Base-by-base conservation (phyloP, 2,888 invertebrate genomes). In the Apocheima hispidaria region DNA sequence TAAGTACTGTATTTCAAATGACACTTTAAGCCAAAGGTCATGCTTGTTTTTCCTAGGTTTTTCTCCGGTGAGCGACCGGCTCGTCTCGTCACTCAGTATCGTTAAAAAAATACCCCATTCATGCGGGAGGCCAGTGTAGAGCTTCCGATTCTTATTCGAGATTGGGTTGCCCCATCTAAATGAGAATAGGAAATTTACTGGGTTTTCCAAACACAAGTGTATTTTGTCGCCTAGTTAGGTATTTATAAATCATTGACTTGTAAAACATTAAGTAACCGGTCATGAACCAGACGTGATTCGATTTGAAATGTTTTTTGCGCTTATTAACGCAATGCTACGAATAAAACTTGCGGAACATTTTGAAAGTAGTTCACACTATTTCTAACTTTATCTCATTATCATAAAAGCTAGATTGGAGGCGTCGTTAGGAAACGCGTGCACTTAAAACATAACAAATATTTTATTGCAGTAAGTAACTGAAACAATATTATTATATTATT, bases 201-300 rank as follows among this genome's bases (percentile, higher is more conserved):
- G n/a, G 36, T 16, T 16, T 36, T 36, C 36, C 7, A 16, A 7
- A 36, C 16, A 18, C 9, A 12, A 40, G 9, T 1, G 10, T 44
- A 36, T 36, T 28, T 36, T 46, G 16, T 5, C 28, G 23, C 10
- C 35, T 20, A 30, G 48, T 38, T 38, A 18, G 10, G 16, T 46
- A 50, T 52, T 50, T 44, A 64, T 21, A 55, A 46, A 48, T 46
- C 41, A 55, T 38, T 49, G 51, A 26, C 46, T 50, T 62, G 48
- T 26, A 41, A 56, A 51, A 50, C 44, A 51, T 60, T 51, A 64
- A 62, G 62, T 66, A 66, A 66, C 36, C 62, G 60, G 57, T 66
- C 65, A 60, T 49, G 63, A 54, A 56, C 57, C 53, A 63, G 61
- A 66, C 69, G 69, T 69, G 69, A 66, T 63, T 65, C 63, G 65